A percentile compares a stretch with the other conserved stretches of the same genome.
phyloP scores from a whole-genome alignment of 2,888 invertebrate species.

The Oscheius myriophilus region DNA sequence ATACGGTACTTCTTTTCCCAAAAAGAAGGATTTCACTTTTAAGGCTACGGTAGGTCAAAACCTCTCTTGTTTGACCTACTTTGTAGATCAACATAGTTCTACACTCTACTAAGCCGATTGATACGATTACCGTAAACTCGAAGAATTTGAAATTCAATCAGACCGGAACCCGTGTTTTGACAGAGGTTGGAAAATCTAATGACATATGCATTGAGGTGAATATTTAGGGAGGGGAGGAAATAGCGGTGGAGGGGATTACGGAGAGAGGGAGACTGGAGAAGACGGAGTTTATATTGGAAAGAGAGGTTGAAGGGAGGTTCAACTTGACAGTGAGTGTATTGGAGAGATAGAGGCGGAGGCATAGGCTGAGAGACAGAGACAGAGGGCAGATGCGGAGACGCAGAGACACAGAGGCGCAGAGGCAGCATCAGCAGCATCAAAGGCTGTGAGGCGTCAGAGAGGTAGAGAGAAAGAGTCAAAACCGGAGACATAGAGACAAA shows the following conservation, averaged over 20 bases:
- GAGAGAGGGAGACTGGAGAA: slow-evolving; percentile 7
- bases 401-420: too few species aligned
- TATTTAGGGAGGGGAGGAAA: background rate
- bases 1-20: slow-evolving; percentile 47
- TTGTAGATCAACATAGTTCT: slow-evolving; percentile 11
- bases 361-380: too few species aligned
- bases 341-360: background rate
- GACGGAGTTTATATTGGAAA: slow-evolving; percentile 8
- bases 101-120: background rate
- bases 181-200: background rate
- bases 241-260: background rate
- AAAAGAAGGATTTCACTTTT: slow-evolving; percentile 60
- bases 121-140: slow-evolving; percentile 8
- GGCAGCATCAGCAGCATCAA: too few species aligned
- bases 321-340: slow-evolving; percentile 5
- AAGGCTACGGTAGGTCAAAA: slow-evolving; percentile 40
- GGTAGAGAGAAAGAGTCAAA: too few species aligned
- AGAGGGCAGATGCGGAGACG: too few species aligned
- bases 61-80: too few species aligned
- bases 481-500: too few species aligned
- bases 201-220: background rate
- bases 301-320: background rate
- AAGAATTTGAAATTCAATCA: slow-evolving; percentile 14
- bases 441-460: too few species aligned
- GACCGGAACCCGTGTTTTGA: background rate